Evolutionary conservation across 1,140 invertebrate species (phyloP), one percentile per base, ranked within the genome.

Genomic region (Papilio helenus): DNA sequence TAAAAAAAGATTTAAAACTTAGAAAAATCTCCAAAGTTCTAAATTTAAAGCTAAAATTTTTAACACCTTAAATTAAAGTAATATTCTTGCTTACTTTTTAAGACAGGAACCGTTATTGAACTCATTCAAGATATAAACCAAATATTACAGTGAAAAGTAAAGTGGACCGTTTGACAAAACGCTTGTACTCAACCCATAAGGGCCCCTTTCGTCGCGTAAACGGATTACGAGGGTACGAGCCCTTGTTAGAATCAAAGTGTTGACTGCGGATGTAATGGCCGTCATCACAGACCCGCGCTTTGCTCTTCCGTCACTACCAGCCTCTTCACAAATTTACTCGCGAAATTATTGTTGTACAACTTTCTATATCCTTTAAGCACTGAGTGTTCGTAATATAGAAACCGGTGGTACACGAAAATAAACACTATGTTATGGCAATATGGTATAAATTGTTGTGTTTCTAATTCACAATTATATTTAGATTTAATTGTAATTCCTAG

Each of bases 231-330:
- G 85, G 88, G 87, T 87, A 83, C 84, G 78, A 76, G 79, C 85
- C 85, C 88, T 90, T 89, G 86, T 89, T 89, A 89, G 86, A 88
- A 90, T 90, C 87, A 88, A 88, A 88, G 88, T 88, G 88, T 89
- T 88, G 88, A 86, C 87, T 86, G 85, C 80, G 78, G 84, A 84
- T 83, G 82, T 86, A 87, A 90, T 87, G 88, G 89, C 79, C 84
- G 84, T 86, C 84, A 86, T 81, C 81, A 68, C 61, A 55, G 81
- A 80, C 74, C 79, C 80, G 23, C 72, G 55, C 39, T 44, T 65
- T 58, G 23, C 72, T 76, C 78, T 76, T 73, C 74, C 80, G 72
- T 49, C 58, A 71, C 68, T 18, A 23, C 44, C 58, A 68, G 58
- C 29, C 12, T 20, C 61, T 34, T 34, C 26, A 68, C 26, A 68